Base-by-base conservation (phyloP, 2,113 vertebrate species). In the Pitta sordida region DNA sequence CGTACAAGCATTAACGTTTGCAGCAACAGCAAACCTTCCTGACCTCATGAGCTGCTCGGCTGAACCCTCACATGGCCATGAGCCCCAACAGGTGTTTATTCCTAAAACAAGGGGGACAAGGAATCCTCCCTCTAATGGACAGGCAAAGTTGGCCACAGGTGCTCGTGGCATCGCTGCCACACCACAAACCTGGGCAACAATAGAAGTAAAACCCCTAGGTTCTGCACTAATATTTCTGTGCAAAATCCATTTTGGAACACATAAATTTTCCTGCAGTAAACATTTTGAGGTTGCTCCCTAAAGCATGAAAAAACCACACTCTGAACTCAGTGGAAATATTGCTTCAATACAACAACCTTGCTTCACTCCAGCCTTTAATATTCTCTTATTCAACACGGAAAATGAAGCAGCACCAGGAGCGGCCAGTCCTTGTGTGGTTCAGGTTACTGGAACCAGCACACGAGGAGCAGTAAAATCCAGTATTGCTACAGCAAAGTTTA, bases 301-400 rank as follows among this genome's bases (percentile, higher is more conserved):
- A 27, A 70, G 13, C 18, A 56, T 4, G 5, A 39, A 36, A 32
- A 3, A 0, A 0, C 48, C 0, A 1, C 0, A 1, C 10, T 4
- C 7, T 62, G 32, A 63, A 49, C 4, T n/a, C 8, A 55, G 26
- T 27, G 29, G 3, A 46, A 80, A 52, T 46, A 21, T 46, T 46
- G 44, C 44, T 21, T 46, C 44, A 20, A 46, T 4, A 30, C 3
- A 36, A 23, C 23, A 21, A 24, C 1, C 21, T 0, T 8, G 41
- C 32, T 51, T 44, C 3, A 2, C 30, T 26, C 19, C 1, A 8
- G n/a, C 20, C 26, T 86, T 80, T 12, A 26, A 2, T 4, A 1
- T 27, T 32, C 62, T 15, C 13, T 30, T 15, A 15, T 4, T 80
- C n/a, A 22, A 15, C 17, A 2, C 15, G 43, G 32, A 26, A 70